Conservation (phyloP, 2,113 vertebrate species). For the Pelodiscus sinensis region DNA sequence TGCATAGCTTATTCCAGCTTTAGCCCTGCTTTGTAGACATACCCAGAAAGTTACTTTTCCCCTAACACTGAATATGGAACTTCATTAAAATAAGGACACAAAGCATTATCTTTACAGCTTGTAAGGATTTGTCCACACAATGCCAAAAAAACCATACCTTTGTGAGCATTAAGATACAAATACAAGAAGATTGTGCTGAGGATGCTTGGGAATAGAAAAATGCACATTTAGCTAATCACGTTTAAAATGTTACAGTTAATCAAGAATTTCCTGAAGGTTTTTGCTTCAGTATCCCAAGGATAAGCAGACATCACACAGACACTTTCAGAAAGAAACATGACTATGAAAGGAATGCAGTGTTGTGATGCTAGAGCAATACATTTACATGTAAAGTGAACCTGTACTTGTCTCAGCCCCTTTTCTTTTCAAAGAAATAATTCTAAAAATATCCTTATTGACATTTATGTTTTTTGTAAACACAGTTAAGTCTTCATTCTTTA, state of each 20-base stretch:
- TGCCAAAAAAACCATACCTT: not conserved
- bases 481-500: not conserved
- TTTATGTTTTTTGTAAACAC: not conserved
- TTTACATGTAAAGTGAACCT: not conserved
- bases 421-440: not conserved
- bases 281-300: not conserved
- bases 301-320: not conserved
- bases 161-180: not conserved
- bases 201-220: not conserved
- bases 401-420: not conserved
- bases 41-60: not conserved
- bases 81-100: not conserved
- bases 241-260: not conserved
- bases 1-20: no score
- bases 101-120: not conserved
- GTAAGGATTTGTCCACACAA: not conserved
- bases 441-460: not conserved
- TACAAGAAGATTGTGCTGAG: not conserved
- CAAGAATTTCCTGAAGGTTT: not conserved
- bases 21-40: no score
- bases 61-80: not conserved
- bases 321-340: not conserved
- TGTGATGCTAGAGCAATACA: not conserved
- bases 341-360: not conserved
- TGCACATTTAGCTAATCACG: not conserved